Conservation (phyloP, 35 echinoderm and acorn worm species). For the Lytechinus variegatus region DNA sequence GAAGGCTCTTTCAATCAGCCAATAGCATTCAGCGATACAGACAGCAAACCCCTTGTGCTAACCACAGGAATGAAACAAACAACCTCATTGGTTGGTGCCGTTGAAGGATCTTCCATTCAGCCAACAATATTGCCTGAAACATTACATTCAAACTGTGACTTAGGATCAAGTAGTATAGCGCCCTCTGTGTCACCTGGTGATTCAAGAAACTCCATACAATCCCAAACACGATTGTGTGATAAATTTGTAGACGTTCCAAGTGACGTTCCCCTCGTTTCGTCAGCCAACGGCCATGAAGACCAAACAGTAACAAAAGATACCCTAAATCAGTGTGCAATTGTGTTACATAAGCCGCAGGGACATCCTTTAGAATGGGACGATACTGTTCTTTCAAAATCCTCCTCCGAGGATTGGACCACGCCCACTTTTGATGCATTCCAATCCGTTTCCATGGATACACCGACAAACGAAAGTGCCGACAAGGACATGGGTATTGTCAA, state of each 20-base stretch:
- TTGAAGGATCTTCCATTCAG: neutral
- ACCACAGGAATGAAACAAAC: neutral
- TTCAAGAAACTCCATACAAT: neutral
- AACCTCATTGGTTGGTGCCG: neutral
- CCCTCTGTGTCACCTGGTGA: neutral
- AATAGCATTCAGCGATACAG: too few relatives aligned
- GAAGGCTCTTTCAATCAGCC: too few relatives aligned
- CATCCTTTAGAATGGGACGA: neutral
- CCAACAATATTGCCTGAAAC: constrained; percentile 17
- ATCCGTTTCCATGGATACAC: neutral
- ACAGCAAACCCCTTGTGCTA: neutral
- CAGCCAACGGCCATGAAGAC: neutral
- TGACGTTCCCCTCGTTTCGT: neutral
- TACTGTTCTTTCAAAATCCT: neutral
- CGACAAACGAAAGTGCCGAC: neutral
- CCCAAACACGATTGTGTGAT: neutral
- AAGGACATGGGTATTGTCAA: neutral
- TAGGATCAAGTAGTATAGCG: neutral
- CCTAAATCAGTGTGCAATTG: neutral
- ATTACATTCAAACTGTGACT: neutral
- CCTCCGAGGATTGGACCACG: neutral
- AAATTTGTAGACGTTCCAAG: neutral
- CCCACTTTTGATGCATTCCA: neutral
- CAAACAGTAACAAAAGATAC: neutral
- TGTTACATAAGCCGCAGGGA: neutral